phyloP scores from a whole-genome alignment of 2,888 invertebrate species.

The Volucella zonaria region DNA sequence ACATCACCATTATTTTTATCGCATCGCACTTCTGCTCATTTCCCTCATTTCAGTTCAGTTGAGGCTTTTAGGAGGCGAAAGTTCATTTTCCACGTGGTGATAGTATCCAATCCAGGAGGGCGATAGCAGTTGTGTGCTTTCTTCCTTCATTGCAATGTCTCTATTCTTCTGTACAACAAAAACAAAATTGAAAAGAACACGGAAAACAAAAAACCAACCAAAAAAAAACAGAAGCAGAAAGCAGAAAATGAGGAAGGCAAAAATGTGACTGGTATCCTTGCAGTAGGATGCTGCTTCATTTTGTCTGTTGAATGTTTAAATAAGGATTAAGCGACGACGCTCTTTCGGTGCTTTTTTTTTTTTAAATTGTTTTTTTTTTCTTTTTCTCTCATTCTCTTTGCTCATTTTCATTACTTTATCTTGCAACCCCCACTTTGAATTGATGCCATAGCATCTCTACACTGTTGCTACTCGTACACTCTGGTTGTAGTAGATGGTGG shows the following conservation, averaged over 20 bases:
- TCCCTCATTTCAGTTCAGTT: conserved; percentile 24
- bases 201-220: conserved; percentile 2
- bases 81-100: conserved; percentile 72
- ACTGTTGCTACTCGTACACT: conserved; percentile 11
- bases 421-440: conserved; percentile 72
- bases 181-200: conserved; percentile 18
- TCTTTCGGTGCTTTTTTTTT: conserved; percentile 37
- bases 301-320: conserved; percentile 74
- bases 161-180: conserved; percentile 28
- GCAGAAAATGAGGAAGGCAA: conserved; percentile 31
- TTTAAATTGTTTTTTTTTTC: conserved; percentile 1
- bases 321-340: conserved; percentile 73
- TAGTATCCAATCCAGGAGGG: conserved; percentile 42
- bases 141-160: conserved; percentile 54
- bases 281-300: conserved; percentile 70
- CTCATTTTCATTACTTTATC: conserved; percentile 74
- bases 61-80: conserved; percentile 34
- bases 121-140: conserved; percentile 5
- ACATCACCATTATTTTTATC: conserved; percentile 36
- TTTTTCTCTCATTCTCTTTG: conserved; percentile 48
- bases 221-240: conserved; percentile 7
- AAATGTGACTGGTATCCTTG: conserved; percentile 65
- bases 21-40: conserved; percentile 36
- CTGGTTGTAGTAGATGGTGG: not conserved
- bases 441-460: conserved; percentile 25